Evolutionary conservation across 2,797 vertebrate species (phyloP), one percentile per base, ranked within the genome.

Genomic region (Phrynocephalus forsythii): DNA sequence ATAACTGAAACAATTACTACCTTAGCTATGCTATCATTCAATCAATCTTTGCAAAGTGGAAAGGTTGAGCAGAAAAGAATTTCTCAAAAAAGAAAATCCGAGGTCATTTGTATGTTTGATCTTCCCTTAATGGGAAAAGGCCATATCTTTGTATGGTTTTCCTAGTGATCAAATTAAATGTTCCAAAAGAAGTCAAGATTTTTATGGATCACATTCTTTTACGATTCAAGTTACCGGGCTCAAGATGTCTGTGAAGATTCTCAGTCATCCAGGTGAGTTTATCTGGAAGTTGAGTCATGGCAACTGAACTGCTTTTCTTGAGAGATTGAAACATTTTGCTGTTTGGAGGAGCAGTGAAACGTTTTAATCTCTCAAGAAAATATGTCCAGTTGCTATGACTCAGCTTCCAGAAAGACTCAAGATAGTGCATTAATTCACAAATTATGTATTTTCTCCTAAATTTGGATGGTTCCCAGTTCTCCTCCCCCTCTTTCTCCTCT

Each of bases 401-500:
- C 33, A 33, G 3, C 33, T 33, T 33, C 33, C 33, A 33, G 33
- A 33, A 33, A 33, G 5, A 60, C 56, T 60, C 66, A 86, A 81
- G 78, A 33, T 66, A n/a, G 16, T 44, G 20, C 24, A 33, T 11
- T 30, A 69, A 63, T 24, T 86, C 68, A 86, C 60, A 63, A 80
- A 86, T 79, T 22, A 69, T 71, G 16, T 79, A n/a, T 56, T 79
- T n/a, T 63, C 72, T 73, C 69, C 68, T 63, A 56, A 80, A 50
- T 33, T 22, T 63, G 33, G 44, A 63, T 66, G 22, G 56, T 71
- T 73, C 60, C 38, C 1, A 5, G 69, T 63, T 63, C 38, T 44
- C 79, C 30, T 79, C 72, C 28, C 79, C 30, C 16, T 24, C 15
- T 38, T 10, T 72, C 33, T 81, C 52, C 30, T 89, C 87, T 66